Conservation (phyloP, 1,140 invertebrate species). For the Ylistrum balloti region DNA sequence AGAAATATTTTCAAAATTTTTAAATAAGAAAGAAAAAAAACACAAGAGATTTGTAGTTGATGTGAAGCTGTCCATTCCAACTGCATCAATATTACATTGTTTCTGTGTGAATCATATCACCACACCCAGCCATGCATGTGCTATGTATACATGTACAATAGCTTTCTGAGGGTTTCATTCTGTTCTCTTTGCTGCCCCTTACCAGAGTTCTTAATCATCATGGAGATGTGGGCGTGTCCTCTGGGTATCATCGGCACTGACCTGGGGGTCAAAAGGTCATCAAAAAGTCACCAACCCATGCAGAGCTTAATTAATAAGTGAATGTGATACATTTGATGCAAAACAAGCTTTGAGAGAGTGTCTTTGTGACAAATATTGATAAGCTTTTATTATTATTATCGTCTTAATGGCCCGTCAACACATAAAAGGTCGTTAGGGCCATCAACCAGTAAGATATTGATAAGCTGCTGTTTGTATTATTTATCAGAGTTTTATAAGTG, state of each 20-base stretch:
- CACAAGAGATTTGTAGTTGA: too few relatives aligned
- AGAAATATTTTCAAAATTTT: not conserved
- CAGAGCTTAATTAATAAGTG: not conserved
- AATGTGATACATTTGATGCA: not conserved
- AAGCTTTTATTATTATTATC: too few relatives aligned
- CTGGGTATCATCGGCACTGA: slow-evolving; percentile 78
- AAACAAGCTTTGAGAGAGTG: slow-evolving; percentile 3
- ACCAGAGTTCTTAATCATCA: slow-evolving; percentile 75
- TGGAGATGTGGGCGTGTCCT: slow-evolving; percentile 78
- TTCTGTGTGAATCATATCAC: not conserved
- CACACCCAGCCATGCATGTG: not conserved
- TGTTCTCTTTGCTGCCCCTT: slow-evolving; percentile 50
- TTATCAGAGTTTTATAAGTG: too few relatives aligned
- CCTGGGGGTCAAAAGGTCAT: slow-evolving; percentile 62
- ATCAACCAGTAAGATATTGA: too few relatives aligned
- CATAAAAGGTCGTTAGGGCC: too few relatives aligned
- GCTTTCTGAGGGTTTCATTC: not conserved
- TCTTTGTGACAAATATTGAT: not conserved
- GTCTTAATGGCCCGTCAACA: too few relatives aligned
- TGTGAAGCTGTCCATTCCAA: not conserved
- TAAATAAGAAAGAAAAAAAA: not conserved
- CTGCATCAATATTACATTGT: not conserved
- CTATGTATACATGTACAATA: not conserved
- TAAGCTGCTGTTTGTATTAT: too few relatives aligned
- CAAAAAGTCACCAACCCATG: slow-evolving; percentile 11